Conservation (phyloP, 2,797 vertebrate genomes). For the Pelodytes ibericus region DNA sequence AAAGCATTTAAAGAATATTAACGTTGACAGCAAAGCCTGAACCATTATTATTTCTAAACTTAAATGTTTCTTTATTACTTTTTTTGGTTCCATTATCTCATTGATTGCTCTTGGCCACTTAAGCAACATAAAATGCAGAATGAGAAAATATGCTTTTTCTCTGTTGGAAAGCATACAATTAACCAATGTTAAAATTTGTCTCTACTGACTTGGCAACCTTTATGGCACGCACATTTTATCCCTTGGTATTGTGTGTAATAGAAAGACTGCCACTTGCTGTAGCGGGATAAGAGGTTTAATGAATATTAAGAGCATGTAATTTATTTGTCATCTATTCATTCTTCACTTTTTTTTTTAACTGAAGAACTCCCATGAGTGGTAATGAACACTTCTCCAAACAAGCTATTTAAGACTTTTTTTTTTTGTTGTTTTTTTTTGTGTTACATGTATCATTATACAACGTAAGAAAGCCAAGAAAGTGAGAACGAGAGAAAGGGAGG, state of each 20-base stretch:
- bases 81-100: conserved; percentile 44
- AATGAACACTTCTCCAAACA: conserved; percentile 55
- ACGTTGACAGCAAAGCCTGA: conserved; percentile 21
- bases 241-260: conserved; percentile 50
- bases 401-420: conserved; percentile 40
- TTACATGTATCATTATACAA: conserved; percentile 10
- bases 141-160: conserved; percentile 52
- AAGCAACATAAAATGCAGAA: conserved; percentile 43
- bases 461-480: neutral
- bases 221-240: conserved; percentile 46
- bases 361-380: conserved; percentile 46
- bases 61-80: conserved; percentile 49
- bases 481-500: neutral
- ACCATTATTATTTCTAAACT: conserved; percentile 53
- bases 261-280: conserved; percentile 50
- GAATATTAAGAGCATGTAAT: conserved; percentile 55
- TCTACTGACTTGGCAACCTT: conserved; percentile 54
- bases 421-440: conserved; percentile 24
- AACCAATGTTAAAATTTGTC: conserved; percentile 52
- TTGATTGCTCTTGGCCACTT: conserved; percentile 53
- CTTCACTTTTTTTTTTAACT: conserved; percentile 49
- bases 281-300: conserved; percentile 55
- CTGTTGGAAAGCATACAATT: conserved; percentile 53
- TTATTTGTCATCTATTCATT: conserved; percentile 57
- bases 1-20: conserved; percentile 43